Evolutionary conservation across 2,797 vertebrate genomes (phyloP).

Genomic region (Morelia viridis): DNA sequence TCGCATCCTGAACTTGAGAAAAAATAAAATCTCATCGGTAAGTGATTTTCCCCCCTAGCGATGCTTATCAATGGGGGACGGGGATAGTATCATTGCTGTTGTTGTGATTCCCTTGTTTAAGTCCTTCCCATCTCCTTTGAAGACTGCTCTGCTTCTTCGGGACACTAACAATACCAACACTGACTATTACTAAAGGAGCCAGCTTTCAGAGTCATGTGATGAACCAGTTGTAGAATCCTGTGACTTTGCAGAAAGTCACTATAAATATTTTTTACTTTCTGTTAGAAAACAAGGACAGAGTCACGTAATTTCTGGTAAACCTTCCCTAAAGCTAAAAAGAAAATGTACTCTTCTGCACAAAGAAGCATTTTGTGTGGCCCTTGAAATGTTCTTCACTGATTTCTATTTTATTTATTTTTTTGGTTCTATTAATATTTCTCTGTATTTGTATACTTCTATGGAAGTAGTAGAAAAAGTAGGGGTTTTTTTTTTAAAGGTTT

Average conservation of each 20-base stretch:
- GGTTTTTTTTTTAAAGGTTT: background rate
- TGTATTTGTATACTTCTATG: background rate
- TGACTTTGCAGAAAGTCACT: background rate
- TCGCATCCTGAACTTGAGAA: constrained; percentile 75
- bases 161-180: background rate
- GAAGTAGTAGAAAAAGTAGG: background rate
- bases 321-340: background rate
- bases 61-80: background rate
- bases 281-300: background rate
- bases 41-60: constrained; percentile 48
- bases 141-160: background rate
- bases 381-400: background rate
- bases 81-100: background rate
- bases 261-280: background rate
- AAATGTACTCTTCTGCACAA: background rate
- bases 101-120: constrained; percentile 40
- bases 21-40: constrained; percentile 83
- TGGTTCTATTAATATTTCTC: background rate
- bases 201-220: background rate
- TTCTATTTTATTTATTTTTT: background rate
- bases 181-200: background rate
- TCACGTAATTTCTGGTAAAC: background rate
- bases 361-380: background rate
- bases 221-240: background rate
- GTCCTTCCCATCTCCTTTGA: background rate